These are phyloP conservation scores for Passer domesticus DNA, from an alignment of 2,113 vertebrate genomes.

Conservation along the genomic window DNA sequence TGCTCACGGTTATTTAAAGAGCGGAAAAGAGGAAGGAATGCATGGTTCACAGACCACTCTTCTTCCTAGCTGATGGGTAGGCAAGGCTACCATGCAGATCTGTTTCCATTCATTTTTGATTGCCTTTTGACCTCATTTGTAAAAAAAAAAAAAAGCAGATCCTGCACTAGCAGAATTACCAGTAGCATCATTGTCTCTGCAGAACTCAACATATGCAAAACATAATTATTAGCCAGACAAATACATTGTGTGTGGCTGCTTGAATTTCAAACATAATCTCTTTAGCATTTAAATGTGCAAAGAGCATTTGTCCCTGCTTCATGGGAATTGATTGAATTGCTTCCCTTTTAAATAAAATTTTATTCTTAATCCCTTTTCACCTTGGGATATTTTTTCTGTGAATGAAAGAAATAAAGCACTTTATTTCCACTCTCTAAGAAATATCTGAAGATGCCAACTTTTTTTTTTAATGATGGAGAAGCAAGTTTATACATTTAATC, in stretches of 20 bases:
- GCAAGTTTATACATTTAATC: neutral
- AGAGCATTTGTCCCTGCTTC: neutral
- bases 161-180: neutral
- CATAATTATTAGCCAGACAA: neutral
- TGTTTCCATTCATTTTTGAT: neutral
- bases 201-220: neutral
- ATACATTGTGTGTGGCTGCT: neutral
- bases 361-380: neutral
- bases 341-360: neutral
- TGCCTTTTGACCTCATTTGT: neutral
- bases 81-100: neutral
- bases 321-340: neutral
- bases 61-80: neutral
- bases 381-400: neutral
- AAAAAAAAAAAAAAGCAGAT: neutral
- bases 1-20: neutral
- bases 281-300: neutral
- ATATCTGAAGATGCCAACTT: neutral
- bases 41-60: neutral
- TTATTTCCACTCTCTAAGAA: neutral
- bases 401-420: neutral
- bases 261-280: neutral
- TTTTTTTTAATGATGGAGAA: neutral
- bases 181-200: neutral
- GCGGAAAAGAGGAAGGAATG: neutral